A percentile compares a stretch with the other conserved stretches of the same genome.
These are phyloP conservation scores for Synanceia verrucosa DNA, from an alignment of 2,797 vertebrate species.

Conservation along the genomic window DNA sequence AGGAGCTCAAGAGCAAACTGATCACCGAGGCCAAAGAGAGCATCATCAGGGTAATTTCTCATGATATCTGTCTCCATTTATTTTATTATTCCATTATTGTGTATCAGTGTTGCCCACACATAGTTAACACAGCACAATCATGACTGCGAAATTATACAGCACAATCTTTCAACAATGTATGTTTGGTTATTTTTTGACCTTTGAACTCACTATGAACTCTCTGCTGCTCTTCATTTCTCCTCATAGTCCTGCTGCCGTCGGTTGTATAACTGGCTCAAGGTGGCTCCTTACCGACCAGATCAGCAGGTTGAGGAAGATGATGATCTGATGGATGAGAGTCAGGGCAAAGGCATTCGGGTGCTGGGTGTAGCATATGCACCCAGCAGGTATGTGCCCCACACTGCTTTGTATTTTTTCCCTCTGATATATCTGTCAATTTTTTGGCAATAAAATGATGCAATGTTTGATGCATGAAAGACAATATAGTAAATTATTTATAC, in stretches of 20 bases:
- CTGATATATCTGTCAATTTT: not conserved
- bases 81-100: not conserved
- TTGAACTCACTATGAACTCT: not conserved
- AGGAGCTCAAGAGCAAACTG: slow-evolving; percentile 96
- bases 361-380: slow-evolving; percentile 94
- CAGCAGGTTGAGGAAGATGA: slow-evolving; percentile 98
- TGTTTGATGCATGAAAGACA: not conserved
- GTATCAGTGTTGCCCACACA: not conserved
- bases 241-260: slow-evolving; percentile 93
- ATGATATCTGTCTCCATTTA: not conserved
- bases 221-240: not conserved
- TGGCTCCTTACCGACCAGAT: slow-evolving; percentile 94
- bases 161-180: not conserved
- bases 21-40: slow-evolving; percentile 94
- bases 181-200: not conserved
- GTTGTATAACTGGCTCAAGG: slow-evolving; percentile 97
- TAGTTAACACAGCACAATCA: not conserved
- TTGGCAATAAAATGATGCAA: not conserved
- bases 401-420: not conserved
- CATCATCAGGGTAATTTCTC: slow-evolving; percentile 88
- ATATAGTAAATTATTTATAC: not conserved
- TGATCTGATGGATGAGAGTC: slow-evolving; percentile 97
- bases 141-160: not conserved
- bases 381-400: slow-evolving; percentile 83
- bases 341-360: slow-evolving; percentile 95